phyloP scores from a whole-genome alignment of 2,888 invertebrate species.

The Rapana venosa region DNA sequence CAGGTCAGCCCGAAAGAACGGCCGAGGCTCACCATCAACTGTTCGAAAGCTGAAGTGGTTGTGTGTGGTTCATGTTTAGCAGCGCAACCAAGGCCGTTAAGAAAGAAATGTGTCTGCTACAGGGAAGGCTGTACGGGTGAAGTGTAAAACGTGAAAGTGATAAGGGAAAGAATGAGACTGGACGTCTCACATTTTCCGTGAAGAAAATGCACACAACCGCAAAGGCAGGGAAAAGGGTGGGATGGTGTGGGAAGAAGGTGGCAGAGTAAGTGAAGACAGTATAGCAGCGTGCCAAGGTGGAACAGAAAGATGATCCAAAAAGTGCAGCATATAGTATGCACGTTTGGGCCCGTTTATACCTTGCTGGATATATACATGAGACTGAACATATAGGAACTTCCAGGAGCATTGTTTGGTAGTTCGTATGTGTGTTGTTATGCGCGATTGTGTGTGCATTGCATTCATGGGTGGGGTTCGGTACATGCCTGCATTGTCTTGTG shows the following conservation, averaged over 20 bases:
- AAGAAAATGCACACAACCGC: neutral
- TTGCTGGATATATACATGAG: conserved; percentile 85
- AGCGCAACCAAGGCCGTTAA: neutral
- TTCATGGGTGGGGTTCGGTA: too few relatives aligned
- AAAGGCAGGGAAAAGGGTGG: neutral
- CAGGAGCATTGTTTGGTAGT: conserved; percentile 96
- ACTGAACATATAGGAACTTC: conserved; percentile 92
- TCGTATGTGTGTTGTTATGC: conserved; percentile 14
- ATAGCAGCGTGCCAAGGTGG: too few relatives aligned
- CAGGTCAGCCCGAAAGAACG: neutral
- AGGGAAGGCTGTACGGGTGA: neutral
- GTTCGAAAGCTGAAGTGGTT: neutral
- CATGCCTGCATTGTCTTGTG: too few relatives aligned
- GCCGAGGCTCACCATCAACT: neutral
- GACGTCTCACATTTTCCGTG: neutral
- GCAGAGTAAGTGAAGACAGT: too few relatives aligned
- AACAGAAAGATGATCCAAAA: neutral
- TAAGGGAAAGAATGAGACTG: neutral
- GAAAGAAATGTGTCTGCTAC: neutral
- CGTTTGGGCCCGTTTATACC: conserved; percentile 57
- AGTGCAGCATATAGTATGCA: conserved; percentile 44
- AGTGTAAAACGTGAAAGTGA: neutral
- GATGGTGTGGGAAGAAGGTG: neutral
- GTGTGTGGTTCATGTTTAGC: neutral
- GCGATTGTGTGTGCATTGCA: conserved; percentile 31